These are phyloP conservation scores for Charaxes varanes DNA, from an alignment of 1,140 invertebrate genomes.

Conservation along the genomic window DNA sequence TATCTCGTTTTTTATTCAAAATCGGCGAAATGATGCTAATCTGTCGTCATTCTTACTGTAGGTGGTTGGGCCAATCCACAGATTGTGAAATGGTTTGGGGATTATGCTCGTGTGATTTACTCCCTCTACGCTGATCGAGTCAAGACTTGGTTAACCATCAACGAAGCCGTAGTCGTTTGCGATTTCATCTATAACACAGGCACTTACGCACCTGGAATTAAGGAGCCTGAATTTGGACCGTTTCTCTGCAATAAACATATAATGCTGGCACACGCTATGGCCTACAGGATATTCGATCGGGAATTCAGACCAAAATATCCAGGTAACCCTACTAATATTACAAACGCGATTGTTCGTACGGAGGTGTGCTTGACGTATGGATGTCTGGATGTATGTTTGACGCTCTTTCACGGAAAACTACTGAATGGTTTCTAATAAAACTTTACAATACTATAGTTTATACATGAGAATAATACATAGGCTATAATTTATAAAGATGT, in stretches of 20 bases:
- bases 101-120: constrained; percentile 12
- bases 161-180: constrained; percentile 12
- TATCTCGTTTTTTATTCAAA: too few relatives aligned
- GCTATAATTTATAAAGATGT: too few relatives aligned
- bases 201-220: constrained; percentile 2
- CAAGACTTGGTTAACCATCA: constrained; percentile 17
- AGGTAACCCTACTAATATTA: too few relatives aligned
- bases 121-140: constrained; percentile 12
- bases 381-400: too few relatives aligned
- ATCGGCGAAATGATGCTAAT: too few relatives aligned
- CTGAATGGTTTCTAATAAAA: too few relatives aligned
- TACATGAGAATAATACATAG: too few relatives aligned
- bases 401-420: too few relatives aligned
- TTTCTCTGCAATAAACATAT: constrained; percentile 14
- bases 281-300: constrained; percentile 11
- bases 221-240: constrained; percentile 11
- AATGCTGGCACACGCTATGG: constrained; percentile 14
- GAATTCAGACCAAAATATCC: constrained; percentile 6
- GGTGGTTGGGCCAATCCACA: constrained; percentile 18
- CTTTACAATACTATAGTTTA: too few relatives aligned
- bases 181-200: constrained; percentile 15
- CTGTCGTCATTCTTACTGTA: too few relatives aligned
- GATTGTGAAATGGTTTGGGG: constrained; percentile 15
- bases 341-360: too few relatives aligned
- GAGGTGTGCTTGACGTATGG: too few relatives aligned